Evolutionary conservation across 2,113 vertebrate species (phyloP), one percentile per base, ranked within the genome.

Genomic region (Polyodon spathula): DNA sequence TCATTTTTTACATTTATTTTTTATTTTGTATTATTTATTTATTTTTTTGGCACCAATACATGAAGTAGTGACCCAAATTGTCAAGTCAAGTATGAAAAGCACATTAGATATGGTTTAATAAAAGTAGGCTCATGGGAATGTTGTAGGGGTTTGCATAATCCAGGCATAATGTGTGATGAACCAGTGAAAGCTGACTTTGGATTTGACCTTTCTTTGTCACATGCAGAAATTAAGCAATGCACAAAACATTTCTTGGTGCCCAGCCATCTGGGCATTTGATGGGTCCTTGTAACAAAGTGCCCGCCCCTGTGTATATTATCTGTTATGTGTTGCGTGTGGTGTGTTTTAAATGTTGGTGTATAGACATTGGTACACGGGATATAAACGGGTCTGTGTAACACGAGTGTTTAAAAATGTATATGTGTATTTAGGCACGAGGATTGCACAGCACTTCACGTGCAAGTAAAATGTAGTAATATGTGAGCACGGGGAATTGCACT

Each of bases 71-170:
- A 50, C 46, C 46, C n/a, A n/a, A 50, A 50, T 4, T 50, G 46
- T 50, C 11, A 50, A 11, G 46, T 12, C n/a, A 38, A 43, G 37
- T 44, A 53, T 43, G n/a, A n/a, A 64, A 61, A 52, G 60, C 58
- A 60, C 63, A 69, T 56, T 59, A 54, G 11, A 61, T 39, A 40
- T 40, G 39, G 61, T 60, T 37, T 64, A 43, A 66, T 61, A 58
- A 66, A 59, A 48, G 38, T 56, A 55, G 27, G 42, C 44, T 43
- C 40, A 42, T 5, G 8, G 43, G 48, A 55, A 63, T 51, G 37
- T 51, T 50, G 54, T 40, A 53, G 11, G 37, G 8, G 17, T 48
- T 46, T 48, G 17, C 9, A 48, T 37, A 59, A 48, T 48, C 57
- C 11, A 2, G 15, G 39, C 41, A n/a, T 16, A 50, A 50, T 12